Evolutionary conservation across 2,113 vertebrate genomes (phyloP), one percentile per base, ranked within the genome.

Genomic region (Bombycilla garrulus): DNA sequence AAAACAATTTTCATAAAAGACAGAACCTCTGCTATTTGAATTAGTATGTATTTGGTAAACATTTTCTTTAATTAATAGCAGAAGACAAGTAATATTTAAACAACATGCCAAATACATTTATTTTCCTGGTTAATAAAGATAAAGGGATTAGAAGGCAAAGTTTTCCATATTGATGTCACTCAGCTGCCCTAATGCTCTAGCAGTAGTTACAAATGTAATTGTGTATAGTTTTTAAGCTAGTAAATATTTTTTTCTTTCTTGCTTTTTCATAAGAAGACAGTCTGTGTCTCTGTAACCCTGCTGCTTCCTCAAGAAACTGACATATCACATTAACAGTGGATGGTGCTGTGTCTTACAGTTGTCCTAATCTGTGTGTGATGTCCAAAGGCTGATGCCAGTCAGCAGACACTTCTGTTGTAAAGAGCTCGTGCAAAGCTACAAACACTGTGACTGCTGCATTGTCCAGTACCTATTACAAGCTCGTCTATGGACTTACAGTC

Each of bases 401-500:
- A 58, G 64, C 15, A 72, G 22, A 54, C 15, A 14, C 11, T 21
- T 29, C 33, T 9, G 4, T 31, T 70, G 12, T 18, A 72, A n/a
- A 21, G 5, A 73, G 5, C 4, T n/a, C 25, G 26, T 64, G 26
- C 22, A 60, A 50, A 85, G 9, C 40, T 45, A 23, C 44, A 60
- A 54, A 15, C 31, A 26, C 10, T 6, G 1, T 26, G 50, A 26
- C 22, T 58, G 11, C 26, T 50, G 16, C 10, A 35, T 21, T 58
- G 11, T 24, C 17, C 60, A 36, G 22, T 44, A 66, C 16, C 21
- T 4, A 0, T 62, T 64, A 35, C 0, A 8, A 60, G 7, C 11
- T 73, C 3, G 10, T 40, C 29, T 19, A 42, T 6, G 14, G 22
- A 22, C 23, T 51, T 58, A 24, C 8, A 35, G 6, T 36, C 20